Percentiles rank a stretch among this genome's conserved stretches.
phyloP scores from a whole-genome alignment of 2,888 invertebrate genomes.

The Colletes collaris region DNA sequence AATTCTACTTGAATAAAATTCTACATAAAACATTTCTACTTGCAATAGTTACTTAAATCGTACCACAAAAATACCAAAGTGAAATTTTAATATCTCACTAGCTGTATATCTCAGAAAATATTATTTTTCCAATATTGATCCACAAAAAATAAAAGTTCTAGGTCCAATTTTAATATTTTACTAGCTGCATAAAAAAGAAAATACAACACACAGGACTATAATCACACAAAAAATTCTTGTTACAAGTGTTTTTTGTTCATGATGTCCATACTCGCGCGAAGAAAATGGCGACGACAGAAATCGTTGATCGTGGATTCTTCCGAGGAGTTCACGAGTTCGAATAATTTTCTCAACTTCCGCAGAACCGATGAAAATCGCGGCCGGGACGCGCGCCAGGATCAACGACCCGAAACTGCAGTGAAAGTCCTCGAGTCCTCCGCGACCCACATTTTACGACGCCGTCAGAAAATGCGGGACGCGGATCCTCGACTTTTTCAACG shows the following conservation, averaged over 20 bases:
- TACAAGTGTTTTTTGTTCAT: not conserved
- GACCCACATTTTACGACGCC: constrained; percentile 37
- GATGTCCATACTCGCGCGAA: not conserved
- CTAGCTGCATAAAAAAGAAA: too few relatives aligned
- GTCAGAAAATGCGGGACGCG: constrained; percentile 11
- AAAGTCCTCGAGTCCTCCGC: constrained; percentile 20
- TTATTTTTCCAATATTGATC: too few relatives aligned
- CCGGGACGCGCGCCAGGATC: constrained; percentile 21
- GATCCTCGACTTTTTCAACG: constrained; percentile 26
- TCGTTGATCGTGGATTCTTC: constrained; percentile 10
- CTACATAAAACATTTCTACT: too few relatives aligned
- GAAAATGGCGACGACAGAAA: not conserved
- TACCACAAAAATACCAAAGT: too few relatives aligned
- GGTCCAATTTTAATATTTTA: too few relatives aligned
- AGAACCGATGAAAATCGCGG: not conserved
- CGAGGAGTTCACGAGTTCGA: constrained; percentile 15
- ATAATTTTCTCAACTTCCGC: constrained; percentile 31
- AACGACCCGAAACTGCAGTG: constrained; percentile 29
- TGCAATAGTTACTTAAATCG: too few relatives aligned
- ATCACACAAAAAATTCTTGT: not conserved
- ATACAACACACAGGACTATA: not conserved
- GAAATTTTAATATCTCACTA: too few relatives aligned
- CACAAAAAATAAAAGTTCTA: too few relatives aligned
- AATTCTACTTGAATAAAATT: too few relatives aligned
- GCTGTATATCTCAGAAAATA: too few relatives aligned